Conservation (phyloP, 1,140 invertebrate species). For the Drosophila funebris region DNA sequence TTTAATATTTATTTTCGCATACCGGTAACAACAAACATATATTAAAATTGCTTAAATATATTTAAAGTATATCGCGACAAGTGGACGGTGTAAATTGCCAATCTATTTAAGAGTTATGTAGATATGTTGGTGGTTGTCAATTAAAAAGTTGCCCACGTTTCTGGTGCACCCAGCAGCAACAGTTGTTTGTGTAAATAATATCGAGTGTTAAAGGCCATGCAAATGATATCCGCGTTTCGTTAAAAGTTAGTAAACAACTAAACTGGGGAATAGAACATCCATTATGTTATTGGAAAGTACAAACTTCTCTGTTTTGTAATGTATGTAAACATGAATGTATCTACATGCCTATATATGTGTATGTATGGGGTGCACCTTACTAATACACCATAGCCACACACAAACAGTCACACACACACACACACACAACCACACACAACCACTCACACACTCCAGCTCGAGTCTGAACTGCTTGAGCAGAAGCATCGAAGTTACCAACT, state of each 20-base stretch:
- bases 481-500: constrained; percentile 67
- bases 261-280: constrained; percentile 19
- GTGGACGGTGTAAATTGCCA: background rate
- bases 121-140: constrained; percentile 10
- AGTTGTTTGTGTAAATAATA: constrained; percentile 22
- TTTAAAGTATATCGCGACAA: background rate
- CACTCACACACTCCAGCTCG: background rate
- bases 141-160: constrained; percentile 21
- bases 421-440: constrained; percentile 41
- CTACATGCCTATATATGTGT: constrained; percentile 10
- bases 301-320: constrained; percentile 32
- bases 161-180: constrained; percentile 36
- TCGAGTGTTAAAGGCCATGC: constrained; percentile 7
- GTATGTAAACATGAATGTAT: constrained; percentile 26
- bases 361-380: constrained; percentile 49
- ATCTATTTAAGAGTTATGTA: background rate
- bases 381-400: constrained; percentile 29
- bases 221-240: constrained; percentile 20
- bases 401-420: constrained; percentile 21
- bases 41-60: constrained; percentile 9
- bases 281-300: constrained; percentile 41
- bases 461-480: constrained; percentile 40
- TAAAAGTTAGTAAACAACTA: constrained; percentile 14
- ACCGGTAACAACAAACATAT: constrained; percentile 23
- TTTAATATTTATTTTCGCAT: background rate